Evolutionary conservation across 1,140 invertebrate species (phyloP).

Genomic region (Lasaia peninsularis): DNA sequence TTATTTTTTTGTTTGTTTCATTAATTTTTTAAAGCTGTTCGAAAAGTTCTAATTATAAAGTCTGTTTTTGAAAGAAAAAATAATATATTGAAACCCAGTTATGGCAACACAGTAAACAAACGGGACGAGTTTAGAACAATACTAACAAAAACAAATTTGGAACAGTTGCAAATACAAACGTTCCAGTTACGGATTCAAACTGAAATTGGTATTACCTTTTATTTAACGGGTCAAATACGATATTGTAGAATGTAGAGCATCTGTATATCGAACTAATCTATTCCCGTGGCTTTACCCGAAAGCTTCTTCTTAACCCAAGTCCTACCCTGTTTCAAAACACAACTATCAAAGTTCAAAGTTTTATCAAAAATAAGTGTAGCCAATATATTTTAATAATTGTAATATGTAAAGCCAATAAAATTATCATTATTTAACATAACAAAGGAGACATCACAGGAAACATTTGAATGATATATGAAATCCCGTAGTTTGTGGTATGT

Average conservation of each 20-base stretch:
- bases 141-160: constrained; percentile 9
- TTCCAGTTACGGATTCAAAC: neutral
- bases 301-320: too few relatives aligned
- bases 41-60: too few relatives aligned
- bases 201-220: constrained; percentile 3
- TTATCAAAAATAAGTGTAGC: too few relatives aligned
- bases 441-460: neutral
- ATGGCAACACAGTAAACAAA: neutral
- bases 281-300: too few relatives aligned
- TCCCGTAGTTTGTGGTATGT: neutral
- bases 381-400: too few relatives aligned
- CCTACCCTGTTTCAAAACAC: too few relatives aligned
- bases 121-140: constrained; percentile 3
- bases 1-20: too few relatives aligned
- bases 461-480: neutral
- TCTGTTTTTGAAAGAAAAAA: too few relatives aligned
- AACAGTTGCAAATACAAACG: constrained; percentile 4
- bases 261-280: neutral
- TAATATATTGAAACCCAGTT: neutral
- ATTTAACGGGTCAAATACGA: neutral
- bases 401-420: constrained; percentile 1
- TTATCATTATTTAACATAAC: neutral
- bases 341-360: too few relatives aligned
- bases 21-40: too few relatives aligned
- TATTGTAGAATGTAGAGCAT: neutral